phyloP scores from a whole-genome alignment of 2,113 vertebrate genomes.

The Axis porcinus region DNA sequence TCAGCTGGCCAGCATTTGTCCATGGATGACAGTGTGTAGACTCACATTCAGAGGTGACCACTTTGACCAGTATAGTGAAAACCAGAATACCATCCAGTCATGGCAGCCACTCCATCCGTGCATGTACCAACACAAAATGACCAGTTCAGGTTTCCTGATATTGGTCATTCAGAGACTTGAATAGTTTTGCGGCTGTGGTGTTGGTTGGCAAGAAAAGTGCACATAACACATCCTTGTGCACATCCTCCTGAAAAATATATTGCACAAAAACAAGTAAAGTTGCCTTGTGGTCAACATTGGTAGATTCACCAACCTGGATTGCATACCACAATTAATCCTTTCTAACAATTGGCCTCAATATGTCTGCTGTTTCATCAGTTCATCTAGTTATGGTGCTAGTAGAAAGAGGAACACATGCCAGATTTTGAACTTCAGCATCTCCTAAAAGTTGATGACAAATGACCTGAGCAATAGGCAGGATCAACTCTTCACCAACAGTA shows the following conservation, averaged over 20 bases:
- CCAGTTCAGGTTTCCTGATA: not conserved
- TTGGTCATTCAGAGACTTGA: not conserved
- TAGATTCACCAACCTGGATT: not conserved
- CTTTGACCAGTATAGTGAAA: not conserved
- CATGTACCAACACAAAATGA: not conserved
- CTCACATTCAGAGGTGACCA: not conserved
- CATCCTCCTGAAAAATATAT: not conserved
- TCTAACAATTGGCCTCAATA: not conserved
- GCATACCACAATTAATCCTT: not conserved
- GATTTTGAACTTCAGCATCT: not conserved
- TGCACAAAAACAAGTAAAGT: not conserved
- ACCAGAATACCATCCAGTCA: not conserved
- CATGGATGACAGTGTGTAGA: not conserved
- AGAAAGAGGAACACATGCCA: not conserved
- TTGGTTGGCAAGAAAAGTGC: not conserved
- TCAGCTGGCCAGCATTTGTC: not conserved
- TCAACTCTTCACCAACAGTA: not conserved
- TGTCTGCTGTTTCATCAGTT: not conserved
- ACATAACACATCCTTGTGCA: accelerated
- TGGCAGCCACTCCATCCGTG: not conserved
- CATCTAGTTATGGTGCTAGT: too few relatives aligned
- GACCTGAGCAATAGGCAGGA: not conserved
- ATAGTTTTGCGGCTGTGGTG: not conserved
- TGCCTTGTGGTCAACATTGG: not conserved
- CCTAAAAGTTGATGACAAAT: not conserved